A percentile compares a stretch with the other conserved stretches of the same genome.
These are phyloP conservation scores for Dione juno DNA, from an alignment of 2,888 invertebrate species.

Conservation along the genomic window DNA sequence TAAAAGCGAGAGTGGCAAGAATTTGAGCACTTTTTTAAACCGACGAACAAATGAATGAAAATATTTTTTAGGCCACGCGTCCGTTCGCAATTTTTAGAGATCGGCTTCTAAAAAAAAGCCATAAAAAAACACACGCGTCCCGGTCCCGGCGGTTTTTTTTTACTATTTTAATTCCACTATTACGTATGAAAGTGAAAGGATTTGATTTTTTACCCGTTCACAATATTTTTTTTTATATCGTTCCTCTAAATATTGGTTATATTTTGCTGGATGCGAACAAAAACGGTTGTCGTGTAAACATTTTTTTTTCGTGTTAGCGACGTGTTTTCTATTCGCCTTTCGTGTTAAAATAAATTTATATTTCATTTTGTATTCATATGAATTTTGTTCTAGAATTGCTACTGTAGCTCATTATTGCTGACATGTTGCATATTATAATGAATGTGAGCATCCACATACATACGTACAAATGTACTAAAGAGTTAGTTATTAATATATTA, in stretches of 20 bases:
- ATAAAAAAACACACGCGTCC: constrained; percentile 37
- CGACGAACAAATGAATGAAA: constrained; percentile 56
- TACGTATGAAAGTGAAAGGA: constrained; percentile 50
- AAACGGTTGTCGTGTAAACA: constrained; percentile 23
- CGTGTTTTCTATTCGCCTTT: constrained; percentile 33
- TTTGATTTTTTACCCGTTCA: constrained; percentile 43
- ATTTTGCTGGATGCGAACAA: constrained; percentile 40
- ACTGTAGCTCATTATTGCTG: not conserved
- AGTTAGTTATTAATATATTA: not conserved
- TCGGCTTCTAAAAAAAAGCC: constrained; percentile 55
- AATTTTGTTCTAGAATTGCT: not conserved
- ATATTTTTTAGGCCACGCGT: constrained; percentile 56
- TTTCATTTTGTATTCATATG: constrained; percentile 2
- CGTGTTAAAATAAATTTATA: constrained; percentile 1
- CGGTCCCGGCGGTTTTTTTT: constrained; percentile 42
- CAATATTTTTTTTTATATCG: constrained; percentile 36
- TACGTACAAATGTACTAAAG: not conserved
- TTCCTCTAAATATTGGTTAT: constrained; percentile 43
- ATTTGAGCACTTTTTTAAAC: constrained; percentile 56
- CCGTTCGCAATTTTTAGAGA: constrained; percentile 56
- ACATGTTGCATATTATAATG: not conserved
- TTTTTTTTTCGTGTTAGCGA: constrained; percentile 21
- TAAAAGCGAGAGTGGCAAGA: constrained; percentile 58
- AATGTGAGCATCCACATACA: not conserved
- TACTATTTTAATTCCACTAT: constrained; percentile 46